phyloP scores from a whole-genome alignment of 1,140 invertebrate genomes.

The Pogonomyrmex barbatus region DNA sequence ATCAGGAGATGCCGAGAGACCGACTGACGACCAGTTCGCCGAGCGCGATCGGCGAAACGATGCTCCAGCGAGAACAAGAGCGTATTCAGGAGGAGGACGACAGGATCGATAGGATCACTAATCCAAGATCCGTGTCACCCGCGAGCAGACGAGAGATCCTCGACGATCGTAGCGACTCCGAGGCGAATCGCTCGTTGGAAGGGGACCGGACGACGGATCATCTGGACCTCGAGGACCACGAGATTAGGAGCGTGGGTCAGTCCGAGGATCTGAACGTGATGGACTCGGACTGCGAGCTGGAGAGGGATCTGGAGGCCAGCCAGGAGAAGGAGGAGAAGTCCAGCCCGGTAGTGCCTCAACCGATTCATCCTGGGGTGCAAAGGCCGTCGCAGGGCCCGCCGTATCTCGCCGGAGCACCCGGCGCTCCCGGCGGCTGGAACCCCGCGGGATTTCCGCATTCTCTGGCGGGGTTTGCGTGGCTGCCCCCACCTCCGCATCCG shows the following conservation, averaged over 20 bases:
- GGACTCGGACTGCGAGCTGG: slow-evolving; percentile 84
- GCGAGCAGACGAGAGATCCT: slow-evolving; percentile 77
- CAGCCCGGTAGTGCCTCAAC: slow-evolving; percentile 84
- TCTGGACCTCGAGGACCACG: slow-evolving; percentile 81
- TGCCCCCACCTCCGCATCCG: slow-evolving; percentile 84
- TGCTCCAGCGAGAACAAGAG: slow-evolving; percentile 72
- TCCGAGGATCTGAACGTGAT: slow-evolving; percentile 85
- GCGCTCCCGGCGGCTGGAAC: slow-evolving; percentile 82
- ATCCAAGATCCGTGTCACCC: slow-evolving; percentile 80
- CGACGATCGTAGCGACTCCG: slow-evolving; percentile 83
- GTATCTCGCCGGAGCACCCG: slow-evolving; percentile 79
- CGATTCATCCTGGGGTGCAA: slow-evolving; percentile 84
- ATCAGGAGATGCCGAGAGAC: slow-evolving; percentile 70
- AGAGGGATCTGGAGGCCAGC: slow-evolving; percentile 77
- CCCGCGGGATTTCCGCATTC: slow-evolving; percentile 84
- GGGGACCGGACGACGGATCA: slow-evolving; percentile 80
- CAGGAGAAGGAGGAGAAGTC: slow-evolving; percentile 83
- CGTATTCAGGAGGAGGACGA: slow-evolving; percentile 75
- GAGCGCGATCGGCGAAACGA: slow-evolving; percentile 66
- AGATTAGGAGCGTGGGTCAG: slow-evolving; percentile 81
- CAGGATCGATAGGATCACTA: slow-evolving; percentile 70
- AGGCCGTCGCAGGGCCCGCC: slow-evolving; percentile 80
- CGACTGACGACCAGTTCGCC: slow-evolving; percentile 67
- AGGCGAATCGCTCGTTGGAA: slow-evolving; percentile 82
- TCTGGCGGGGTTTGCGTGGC: slow-evolving; percentile 84